Base-by-base conservation (phyloP, 2,888 invertebrate genomes). In the Philhelius pedissequus region DNA sequence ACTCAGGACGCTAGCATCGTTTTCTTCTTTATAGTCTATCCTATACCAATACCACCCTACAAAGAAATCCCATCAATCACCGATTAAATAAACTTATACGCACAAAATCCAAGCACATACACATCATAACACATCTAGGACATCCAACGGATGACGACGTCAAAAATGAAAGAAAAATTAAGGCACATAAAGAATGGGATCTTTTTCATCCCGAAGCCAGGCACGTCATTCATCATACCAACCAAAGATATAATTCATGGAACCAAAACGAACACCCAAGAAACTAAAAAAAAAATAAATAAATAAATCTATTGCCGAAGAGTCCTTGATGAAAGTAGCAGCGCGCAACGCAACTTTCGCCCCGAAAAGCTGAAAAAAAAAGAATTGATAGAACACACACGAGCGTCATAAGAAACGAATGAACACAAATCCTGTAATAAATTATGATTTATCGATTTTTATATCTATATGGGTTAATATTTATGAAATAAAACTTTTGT, bases 401-500 rank as follows among this genome's bases (percentile, higher is more conserved):
- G 75, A 80, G 66, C 52, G 43, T 13, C 40, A 48, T 62, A 69
- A 73, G 56, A 66, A n/a, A 38, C 43, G 48, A 15, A 25, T 18
- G 27, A 38, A 50, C n/a, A 25, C 30, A 74, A 38, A 50, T 45
- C 50, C 50, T 43, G 52, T 74, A 84, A 84, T 84, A 84, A 79
- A 84, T 84, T 79, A 84, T 84, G 80, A 84, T 84, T 84, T 79
- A 84, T 84, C 71, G 84, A 84, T 76, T 66, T 66, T 45, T 79
- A 79, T 78, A 78, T 83, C 43, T 69, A 73, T 64, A 43, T 43
- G 43, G 9, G 18, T 18, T 43, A 18, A 43, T 43, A 43, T 8
- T 0, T 40, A 7, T n/a, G 6, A 27, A 4, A 32, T 18, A 79
- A 52, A 64, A 45, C 69, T 78, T 74, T 77, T 62, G 78, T 40